These are phyloP conservation scores for Pteruthius melanotis DNA, from an alignment of 2,113 vertebrate species.

Conservation along the genomic window DNA sequence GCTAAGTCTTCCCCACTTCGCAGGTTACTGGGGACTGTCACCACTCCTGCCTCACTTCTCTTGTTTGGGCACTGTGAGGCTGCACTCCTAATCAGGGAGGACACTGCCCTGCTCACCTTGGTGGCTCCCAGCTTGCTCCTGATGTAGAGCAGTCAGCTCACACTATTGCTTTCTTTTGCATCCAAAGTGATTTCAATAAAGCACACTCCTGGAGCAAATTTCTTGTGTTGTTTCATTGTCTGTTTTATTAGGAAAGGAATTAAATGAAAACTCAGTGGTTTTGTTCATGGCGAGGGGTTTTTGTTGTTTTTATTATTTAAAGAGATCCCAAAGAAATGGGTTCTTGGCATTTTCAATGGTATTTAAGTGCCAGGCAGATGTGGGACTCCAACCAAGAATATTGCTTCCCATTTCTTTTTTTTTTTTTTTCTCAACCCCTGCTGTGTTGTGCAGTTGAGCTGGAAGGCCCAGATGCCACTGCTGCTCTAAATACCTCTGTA, in stretches of 20 bases:
- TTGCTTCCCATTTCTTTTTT: background rate
- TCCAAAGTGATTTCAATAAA: background rate
- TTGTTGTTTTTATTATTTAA: background rate
- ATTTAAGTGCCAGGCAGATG: slow-evolving; percentile 18
- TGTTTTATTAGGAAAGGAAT: background rate
- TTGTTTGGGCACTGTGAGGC: background rate
- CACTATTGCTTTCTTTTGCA: background rate
- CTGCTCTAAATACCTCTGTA: slow-evolving; percentile 28
- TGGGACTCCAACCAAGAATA: background rate
- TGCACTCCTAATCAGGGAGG: background rate
- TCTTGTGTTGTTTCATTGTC: background rate
- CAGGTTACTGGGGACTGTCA: background rate
- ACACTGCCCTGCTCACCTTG: background rate
- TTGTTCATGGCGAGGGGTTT: background rate
- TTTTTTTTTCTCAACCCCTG: background rate
- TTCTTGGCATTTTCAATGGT: background rate
- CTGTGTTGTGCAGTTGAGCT: slow-evolving; percentile 22
- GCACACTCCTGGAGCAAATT: background rate
- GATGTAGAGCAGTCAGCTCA: background rate
- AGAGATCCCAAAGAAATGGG: background rate
- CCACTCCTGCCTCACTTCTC: fast-evolving
- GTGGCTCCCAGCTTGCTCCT: background rate
- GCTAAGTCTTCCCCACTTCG: background rate
- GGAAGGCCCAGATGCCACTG: slow-evolving; percentile 31
- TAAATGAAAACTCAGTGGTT: background rate